phyloP scores from a whole-genome alignment of 2,888 invertebrate species.

The Teleogryllus oceanicus region DNA sequence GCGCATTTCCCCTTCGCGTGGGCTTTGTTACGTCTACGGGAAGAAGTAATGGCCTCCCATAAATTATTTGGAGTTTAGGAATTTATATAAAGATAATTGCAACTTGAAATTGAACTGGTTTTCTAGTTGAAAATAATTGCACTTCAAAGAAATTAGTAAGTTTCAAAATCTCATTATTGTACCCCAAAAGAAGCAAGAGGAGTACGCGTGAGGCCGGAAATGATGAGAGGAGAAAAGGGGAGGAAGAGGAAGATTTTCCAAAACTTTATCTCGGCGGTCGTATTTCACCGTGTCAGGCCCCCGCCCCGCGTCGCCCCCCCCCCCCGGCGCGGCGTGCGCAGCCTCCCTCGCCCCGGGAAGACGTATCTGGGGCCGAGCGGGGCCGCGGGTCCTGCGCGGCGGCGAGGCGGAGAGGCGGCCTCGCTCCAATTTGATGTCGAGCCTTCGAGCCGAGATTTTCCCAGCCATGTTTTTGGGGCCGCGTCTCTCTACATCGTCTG shows the following conservation, averaged over 20 bases:
- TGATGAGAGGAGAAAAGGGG: not conserved
- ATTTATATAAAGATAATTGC: slow-evolving; percentile 1
- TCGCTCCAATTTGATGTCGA: not conserved
- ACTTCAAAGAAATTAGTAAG: slow-evolving; percentile 3
- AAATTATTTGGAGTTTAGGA: not conserved
- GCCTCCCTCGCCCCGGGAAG: not conserved
- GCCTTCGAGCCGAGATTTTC: not conserved
- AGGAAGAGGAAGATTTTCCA: slow-evolving; percentile 11
- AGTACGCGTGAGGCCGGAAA: not conserved
- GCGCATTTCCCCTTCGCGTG: too few species aligned
- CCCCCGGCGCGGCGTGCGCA: not conserved
- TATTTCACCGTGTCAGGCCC: slow-evolving; percentile 1
- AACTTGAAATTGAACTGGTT: slow-evolving; percentile 1
- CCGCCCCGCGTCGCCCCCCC: not conserved
- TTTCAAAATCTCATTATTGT: slow-evolving; percentile 18
- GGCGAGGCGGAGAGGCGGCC: not conserved
- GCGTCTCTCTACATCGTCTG: not conserved
- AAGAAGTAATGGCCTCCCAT: not conserved
- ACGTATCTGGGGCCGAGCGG: not conserved
- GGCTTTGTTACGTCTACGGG: not conserved
- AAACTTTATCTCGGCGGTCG: slow-evolving; percentile 18
- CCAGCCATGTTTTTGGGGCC: not conserved
- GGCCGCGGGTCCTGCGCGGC: not conserved
- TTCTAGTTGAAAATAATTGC: slow-evolving; percentile 18
- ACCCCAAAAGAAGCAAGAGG: slow-evolving; percentile 2